These are phyloP conservation scores for Aporophyla lueneburgensis DNA, from an alignment of 2,888 invertebrate genomes.

Conservation along the genomic window DNA sequence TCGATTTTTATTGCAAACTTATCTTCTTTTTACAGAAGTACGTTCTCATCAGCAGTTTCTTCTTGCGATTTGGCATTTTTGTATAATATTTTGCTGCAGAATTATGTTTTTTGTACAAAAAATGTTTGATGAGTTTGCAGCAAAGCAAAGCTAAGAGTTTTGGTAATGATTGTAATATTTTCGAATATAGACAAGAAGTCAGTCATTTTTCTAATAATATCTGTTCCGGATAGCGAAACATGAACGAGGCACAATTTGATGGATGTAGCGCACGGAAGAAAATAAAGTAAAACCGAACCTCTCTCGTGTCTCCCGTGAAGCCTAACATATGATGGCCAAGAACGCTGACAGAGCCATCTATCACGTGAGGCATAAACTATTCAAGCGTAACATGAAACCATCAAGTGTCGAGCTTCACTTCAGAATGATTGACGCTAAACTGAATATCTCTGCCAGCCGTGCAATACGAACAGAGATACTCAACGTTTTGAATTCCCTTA, in stretches of 20 bases:
- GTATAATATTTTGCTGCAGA: background rate
- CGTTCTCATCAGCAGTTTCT: background rate
- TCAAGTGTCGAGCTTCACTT: constrained; percentile 57
- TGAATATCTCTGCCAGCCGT: constrained; percentile 52
- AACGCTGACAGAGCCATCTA: constrained; percentile 56
- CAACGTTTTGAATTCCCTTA: constrained; percentile 18
- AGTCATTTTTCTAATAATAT: background rate
- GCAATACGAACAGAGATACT: constrained; percentile 21
- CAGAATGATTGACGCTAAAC: constrained; percentile 62
- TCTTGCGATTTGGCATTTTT: constrained; percentile 3
- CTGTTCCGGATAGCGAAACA: background rate
- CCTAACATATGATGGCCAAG: constrained; percentile 51
- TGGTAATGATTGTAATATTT: background rate
- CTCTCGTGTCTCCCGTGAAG: constrained; percentile 27
- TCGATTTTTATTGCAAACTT: constrained; percentile 17
- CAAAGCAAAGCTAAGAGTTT: background rate
- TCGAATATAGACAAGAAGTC: background rate
- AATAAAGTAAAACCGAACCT: constrained; percentile 26
- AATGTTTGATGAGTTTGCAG: background rate
- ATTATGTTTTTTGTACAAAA: background rate
- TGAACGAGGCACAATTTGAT: constrained; percentile 29
- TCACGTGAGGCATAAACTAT: constrained; percentile 49
- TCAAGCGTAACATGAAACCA: constrained; percentile 53
- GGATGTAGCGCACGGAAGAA: constrained; percentile 25
- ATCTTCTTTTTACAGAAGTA: constrained; percentile 13